These are phyloP conservation scores for Eidolon dupreanum DNA, from an alignment of 2,797 vertebrate genomes.

Conservation along the genomic window DNA sequence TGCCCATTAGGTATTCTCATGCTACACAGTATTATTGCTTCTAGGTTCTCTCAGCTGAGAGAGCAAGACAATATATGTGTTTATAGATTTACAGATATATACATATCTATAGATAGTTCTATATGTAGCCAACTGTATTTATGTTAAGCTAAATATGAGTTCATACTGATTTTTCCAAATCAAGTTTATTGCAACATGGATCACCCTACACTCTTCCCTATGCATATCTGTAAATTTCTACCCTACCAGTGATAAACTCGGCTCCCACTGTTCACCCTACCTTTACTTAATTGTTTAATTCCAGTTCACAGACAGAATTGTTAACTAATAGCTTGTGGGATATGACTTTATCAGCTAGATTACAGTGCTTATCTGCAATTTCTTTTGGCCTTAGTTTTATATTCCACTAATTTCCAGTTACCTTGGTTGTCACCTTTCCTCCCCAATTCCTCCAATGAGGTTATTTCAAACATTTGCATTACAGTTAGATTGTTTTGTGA, in stretches of 20 bases:
- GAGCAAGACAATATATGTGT: neutral
- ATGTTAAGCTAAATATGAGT: neutral
- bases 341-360: neutral
- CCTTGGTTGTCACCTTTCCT: neutral
- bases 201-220: neutral
- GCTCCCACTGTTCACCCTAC: neutral
- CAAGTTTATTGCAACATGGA: neutral
- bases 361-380: neutral
- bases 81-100: neutral
- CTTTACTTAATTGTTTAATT: conserved; percentile 7
- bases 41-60: neutral
- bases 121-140: neutral
- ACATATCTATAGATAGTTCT: neutral
- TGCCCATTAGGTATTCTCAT: neutral
- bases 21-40: neutral
- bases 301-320: neutral
- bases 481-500: neutral
- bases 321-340: neutral
- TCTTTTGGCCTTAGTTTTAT: neutral
- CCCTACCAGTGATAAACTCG: neutral
- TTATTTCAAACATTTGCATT: neutral
- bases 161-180: neutral
- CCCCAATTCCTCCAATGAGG: neutral
- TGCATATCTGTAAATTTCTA: neutral
- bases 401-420: neutral